Conservation (phyloP, 1,140 invertebrate species). For the Aphis craccivora region DNA sequence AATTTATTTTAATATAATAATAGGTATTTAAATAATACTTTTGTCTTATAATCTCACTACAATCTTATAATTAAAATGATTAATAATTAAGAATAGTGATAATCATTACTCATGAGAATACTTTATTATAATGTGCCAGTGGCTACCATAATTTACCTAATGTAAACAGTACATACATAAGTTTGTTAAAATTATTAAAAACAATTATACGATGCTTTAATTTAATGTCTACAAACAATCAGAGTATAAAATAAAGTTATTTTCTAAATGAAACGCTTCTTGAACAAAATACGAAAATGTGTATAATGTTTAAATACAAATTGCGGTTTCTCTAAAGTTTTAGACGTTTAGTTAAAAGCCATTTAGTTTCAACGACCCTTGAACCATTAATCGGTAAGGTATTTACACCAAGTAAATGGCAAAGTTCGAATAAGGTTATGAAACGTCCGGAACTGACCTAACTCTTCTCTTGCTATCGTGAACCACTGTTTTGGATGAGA, state of each 20-base stretch:
- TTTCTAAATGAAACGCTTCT: not conserved
- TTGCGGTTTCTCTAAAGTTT: conserved; percentile 2
- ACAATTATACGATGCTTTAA: not conserved
- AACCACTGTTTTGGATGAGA: not conserved
- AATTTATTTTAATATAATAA: too few relatives aligned
- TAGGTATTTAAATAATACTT: too few relatives aligned
- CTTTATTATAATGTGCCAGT: not conserved
- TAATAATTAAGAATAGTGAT: not conserved
- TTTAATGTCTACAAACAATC: not conserved
- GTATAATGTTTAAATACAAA: not conserved
- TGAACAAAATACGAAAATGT: not conserved
- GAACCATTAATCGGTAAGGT: conserved; percentile 25
- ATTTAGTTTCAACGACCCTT: conserved; percentile 27
- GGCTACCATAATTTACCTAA: not conserved
- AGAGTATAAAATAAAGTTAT: not conserved
- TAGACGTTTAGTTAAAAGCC: conserved; percentile 22
- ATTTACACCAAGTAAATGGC: conserved; percentile 10
- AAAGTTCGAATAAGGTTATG: conserved; percentile 9
- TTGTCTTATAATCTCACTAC: too few relatives aligned
- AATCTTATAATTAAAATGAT: too few relatives aligned
- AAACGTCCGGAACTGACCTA: not conserved
- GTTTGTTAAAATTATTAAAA: not conserved
- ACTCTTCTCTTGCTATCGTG: not conserved
- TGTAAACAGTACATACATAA: not conserved
- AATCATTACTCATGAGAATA: not conserved